Evolutionary conservation across 2,888 invertebrate species (phyloP), one percentile per base, ranked within the genome.

Genomic region (Drosophila subquinaria): DNA sequence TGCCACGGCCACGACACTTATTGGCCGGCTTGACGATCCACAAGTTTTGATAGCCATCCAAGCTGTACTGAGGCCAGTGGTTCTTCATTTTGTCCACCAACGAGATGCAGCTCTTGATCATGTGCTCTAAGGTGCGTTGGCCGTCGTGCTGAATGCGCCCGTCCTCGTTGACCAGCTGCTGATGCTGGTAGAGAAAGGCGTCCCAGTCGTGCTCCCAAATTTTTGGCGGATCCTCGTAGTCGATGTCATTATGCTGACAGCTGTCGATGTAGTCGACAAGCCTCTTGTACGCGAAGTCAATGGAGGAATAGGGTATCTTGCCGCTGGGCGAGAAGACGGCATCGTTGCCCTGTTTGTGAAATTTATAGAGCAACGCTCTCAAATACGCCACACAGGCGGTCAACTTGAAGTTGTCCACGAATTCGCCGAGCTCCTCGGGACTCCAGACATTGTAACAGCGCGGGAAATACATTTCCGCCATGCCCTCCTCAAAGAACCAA

Each of bases 21-120:
- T 97, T 98, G 0, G 98, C 98, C 0, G 98, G 98, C 92, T 98
- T 98, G 68, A 98, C 95, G 74, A 98, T 98, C 98, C 98, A 98
- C 79, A 98, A 95, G 92, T 98, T 98, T 67, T 95, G 94, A 69
- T 95, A 94, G 0, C 98, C 98, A 91, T 98, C 98, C 77, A 97
- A 68, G 38, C 96, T 95, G 79, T 96, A 94, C 91, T 97, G 97
- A 0, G 97, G 97, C 96, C 97, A 97, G 90, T 94, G 95, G 65
- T 94, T 95, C 15, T 94, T 93, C 83, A 98, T 94, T 48, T 95
- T 94, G 17, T 95, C 94, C 62, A 97, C 92, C 42, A 96, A 92
- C 69, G 95, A 94, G 55, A 94, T 94, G 5, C 95, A 94, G 81
- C 93, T 94, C 56, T 82, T 82, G 30, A 91, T 81, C 67, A 91